Evolutionary conservation across 2,888 invertebrate genomes (phyloP).

Genomic region (Mycogona germanica): DNA sequence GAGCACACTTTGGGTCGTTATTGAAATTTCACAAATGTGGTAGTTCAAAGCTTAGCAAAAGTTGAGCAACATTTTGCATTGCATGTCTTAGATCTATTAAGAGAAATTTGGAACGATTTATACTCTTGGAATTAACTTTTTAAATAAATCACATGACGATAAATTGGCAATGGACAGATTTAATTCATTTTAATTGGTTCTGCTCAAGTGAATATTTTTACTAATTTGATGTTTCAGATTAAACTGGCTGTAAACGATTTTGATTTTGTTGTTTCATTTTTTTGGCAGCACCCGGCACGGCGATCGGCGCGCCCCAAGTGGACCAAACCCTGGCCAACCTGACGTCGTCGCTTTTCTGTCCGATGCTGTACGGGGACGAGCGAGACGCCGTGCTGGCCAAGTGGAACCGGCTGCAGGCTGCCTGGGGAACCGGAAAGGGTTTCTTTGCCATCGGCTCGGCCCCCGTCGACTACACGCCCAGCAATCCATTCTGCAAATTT

Average conservation of each 20-base stretch:
- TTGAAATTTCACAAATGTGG: too few species aligned
- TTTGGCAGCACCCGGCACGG: neutral
- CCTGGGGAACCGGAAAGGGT: constrained; percentile 67
- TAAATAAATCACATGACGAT: too few species aligned
- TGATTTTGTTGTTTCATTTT: neutral
- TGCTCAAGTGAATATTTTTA: neutral
- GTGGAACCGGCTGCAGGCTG: constrained; percentile 88
- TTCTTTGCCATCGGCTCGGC: constrained; percentile 64
- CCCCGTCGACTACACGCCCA: constrained; percentile 69
- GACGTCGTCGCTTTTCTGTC: constrained; percentile 35
- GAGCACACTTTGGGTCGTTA: too few species aligned
- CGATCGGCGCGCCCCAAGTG: neutral
- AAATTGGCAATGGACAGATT: too few species aligned
- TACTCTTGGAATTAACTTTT: too few species aligned
- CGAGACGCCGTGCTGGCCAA: constrained; percentile 83
- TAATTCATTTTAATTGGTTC: too few species aligned
- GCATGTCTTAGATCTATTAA: too few species aligned
- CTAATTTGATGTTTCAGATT: neutral
- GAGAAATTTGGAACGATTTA: too few species aligned
- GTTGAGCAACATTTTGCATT: too few species aligned
- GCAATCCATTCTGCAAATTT: constrained; percentile 85
- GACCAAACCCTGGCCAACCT: constrained; percentile 12
- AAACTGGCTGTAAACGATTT: too few species aligned
- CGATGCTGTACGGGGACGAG: constrained; percentile 77
- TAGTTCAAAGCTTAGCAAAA: too few species aligned